A percentile compares a stretch with the other conserved stretches of the same genome.
These are phyloP conservation scores for Chelonoidis abingdonii DNA, from an alignment of 2,113 vertebrate species.

Conservation along the genomic window DNA sequence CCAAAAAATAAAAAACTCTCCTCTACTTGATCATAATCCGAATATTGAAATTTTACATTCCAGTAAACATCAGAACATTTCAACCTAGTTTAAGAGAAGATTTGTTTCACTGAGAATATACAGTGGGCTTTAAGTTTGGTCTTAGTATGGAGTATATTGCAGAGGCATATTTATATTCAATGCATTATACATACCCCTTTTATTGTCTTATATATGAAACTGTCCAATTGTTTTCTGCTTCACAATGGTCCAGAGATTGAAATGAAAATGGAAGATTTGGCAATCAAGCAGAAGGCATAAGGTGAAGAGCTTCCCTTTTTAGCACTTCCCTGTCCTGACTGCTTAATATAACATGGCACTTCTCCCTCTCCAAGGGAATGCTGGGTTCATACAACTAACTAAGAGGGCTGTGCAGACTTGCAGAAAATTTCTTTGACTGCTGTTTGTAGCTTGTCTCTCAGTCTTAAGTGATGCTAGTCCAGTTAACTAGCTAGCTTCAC, in stretches of 20 bases:
- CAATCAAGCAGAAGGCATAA: conserved; percentile 21
- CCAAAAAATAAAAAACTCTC: not conserved
- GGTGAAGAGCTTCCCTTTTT: conserved; percentile 34
- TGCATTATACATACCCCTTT: not conserved
- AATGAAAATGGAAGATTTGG: not conserved
- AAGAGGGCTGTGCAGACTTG: conserved; percentile 21
- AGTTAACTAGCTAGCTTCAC: not conserved
- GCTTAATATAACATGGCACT: conserved; percentile 23
- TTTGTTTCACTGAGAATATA: fast-evolving
- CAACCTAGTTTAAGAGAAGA: fast-evolving
- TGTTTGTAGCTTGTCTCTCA: not conserved
- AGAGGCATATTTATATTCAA: not conserved
- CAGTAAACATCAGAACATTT: not conserved
- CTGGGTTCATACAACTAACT: conserved; percentile 21
- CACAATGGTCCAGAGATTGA: fast-evolving
- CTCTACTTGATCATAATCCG: not conserved
- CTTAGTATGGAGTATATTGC: fast-evolving
- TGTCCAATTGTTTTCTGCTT: fast-evolving
- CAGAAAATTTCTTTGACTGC: not conserved
- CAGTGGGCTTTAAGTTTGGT: fast-evolving
- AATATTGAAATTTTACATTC: not conserved
- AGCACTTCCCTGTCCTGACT: conserved; percentile 38
- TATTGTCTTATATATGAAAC: not conserved
- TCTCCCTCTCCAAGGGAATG: conserved; percentile 34
- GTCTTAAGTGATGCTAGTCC: conserved; percentile 8